phyloP scores from a whole-genome alignment of 2,797 vertebrate genomes.

The Muscicapa comitata region DNA sequence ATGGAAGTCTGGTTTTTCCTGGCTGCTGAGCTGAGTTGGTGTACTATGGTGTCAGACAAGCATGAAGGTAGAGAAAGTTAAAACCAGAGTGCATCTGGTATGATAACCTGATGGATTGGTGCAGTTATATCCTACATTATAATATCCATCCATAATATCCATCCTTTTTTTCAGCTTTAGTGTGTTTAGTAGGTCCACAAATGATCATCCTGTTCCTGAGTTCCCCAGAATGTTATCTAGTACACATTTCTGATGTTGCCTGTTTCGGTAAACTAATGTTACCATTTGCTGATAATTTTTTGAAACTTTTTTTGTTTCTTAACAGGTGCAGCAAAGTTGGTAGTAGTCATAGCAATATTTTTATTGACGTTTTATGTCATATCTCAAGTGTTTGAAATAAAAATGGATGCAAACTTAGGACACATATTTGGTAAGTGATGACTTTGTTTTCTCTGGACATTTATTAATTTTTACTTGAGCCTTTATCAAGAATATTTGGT shows the following conservation, averaged over 20 bases:
- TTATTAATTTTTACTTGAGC: neutral
- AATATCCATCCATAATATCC: too few species aligned
- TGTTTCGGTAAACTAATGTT: neutral
- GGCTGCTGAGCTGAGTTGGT: neutral
- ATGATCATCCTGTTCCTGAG: neutral
- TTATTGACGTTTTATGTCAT: conserved; percentile 87
- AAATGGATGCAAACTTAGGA: conserved; percentile 83
- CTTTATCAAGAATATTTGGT: neutral
- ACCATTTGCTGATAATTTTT: neutral
- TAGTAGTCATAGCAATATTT: conserved; percentile 80
- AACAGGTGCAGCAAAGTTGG: conserved; percentile 86
- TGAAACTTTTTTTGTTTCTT: neutral
- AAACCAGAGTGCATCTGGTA: neutral
- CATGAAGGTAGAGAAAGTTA: neutral
- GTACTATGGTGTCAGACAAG: neutral
- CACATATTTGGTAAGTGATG: conserved; percentile 84
- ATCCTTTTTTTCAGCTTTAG: neutral
- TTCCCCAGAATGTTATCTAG: neutral
- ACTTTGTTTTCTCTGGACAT: neutral
- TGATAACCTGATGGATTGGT: neutral
- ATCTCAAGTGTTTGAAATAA: conserved; percentile 91
- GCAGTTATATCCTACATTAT: neutral
- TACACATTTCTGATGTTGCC: neutral
- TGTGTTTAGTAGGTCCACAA: neutral
- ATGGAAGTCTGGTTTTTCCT: neutral